phyloP scores from a whole-genome alignment of 1,140 invertebrate genomes.

The Drosophila sp. region DNA sequence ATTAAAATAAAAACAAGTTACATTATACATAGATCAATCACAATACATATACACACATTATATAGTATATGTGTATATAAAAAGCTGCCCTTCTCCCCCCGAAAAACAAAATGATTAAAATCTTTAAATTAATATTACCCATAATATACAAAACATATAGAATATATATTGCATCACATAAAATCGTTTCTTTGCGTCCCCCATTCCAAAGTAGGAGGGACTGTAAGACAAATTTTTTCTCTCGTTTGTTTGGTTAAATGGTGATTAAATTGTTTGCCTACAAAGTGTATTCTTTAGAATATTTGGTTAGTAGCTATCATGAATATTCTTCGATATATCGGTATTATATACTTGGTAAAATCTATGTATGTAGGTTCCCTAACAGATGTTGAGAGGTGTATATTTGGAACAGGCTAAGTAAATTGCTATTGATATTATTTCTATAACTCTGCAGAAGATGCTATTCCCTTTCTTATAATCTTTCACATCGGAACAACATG shows the following conservation, averaged over 20 bases:
- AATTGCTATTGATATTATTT: conserved; percentile 2
- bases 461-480: neutral
- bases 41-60: conserved; percentile 30
- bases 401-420: conserved; percentile 20
- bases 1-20: conserved; percentile 3
- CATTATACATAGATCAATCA: conserved; percentile 20
- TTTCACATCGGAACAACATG: neutral
- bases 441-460: neutral
- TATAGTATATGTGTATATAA: conserved; percentile 15
- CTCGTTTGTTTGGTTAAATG: conserved; percentile 17
- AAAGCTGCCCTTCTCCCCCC: conserved; percentile 35
- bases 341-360: conserved; percentile 9
- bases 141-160: conserved; percentile 53
- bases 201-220: neutral
- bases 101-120: conserved; percentile 19
- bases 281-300: conserved; percentile 18
- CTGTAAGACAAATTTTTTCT: neutral
- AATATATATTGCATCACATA: conserved; percentile 50
- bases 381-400: conserved; percentile 15
- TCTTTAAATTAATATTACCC: conserved; percentile 70
- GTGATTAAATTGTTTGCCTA: conserved; percentile 31
- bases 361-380: conserved; percentile 13
- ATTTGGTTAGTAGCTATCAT: conserved; percentile 34
- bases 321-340: conserved; percentile 6
- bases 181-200: conserved; percentile 15